Base-by-base conservation (phyloP, 2,888 invertebrate genomes). In the Imbricaverruca yamaguchii region DNA sequence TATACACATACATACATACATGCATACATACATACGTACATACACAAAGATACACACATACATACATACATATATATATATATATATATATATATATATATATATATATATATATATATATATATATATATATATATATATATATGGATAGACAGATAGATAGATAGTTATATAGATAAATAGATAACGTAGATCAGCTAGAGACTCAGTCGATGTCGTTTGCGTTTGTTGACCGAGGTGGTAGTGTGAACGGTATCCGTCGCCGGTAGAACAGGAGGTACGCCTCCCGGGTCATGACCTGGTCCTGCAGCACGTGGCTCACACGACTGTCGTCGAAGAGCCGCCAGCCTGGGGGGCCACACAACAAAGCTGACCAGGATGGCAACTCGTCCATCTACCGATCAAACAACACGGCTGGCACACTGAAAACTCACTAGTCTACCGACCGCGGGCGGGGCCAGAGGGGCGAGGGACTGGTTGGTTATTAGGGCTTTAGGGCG, bases 261-360 rank as follows among this genome's bases (percentile, higher is more conserved):
- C 85, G 84, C 69, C 86, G 86, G 83, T 87, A 87, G 83, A 87
- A 86, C 7, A 87, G 84, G 10, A 87, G 84, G 82, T 87, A 87
- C 12, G 87, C 87, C 80, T 86, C 85, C 23, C 84, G 83, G n/a
- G 85, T 85, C 78, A 87, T 85, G 1, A 86, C 84, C 18, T 84
- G 83, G 6, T 84, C 83, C 63, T 85, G 84, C 8, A 82, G 78
- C 4, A 85, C 83, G 63, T 84, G 84, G n/a, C 83, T 84, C 59
- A 87, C 87, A 18, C 85, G 85, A 80, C 85, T 85, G 83, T 87
- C 87, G 83, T 87, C 87, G 82, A 86, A 87, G 79, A 84, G 83
- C 23, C 87, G 84, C 87, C 87, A 87, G 80, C 84, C 86, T 86
- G 82, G 9, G 18, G 57, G 80, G 39, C 39, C 39, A 39, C 39